These are phyloP conservation scores for Dasypogon diadema DNA, from an alignment of 2,888 invertebrate genomes.

Conservation along the genomic window DNA sequence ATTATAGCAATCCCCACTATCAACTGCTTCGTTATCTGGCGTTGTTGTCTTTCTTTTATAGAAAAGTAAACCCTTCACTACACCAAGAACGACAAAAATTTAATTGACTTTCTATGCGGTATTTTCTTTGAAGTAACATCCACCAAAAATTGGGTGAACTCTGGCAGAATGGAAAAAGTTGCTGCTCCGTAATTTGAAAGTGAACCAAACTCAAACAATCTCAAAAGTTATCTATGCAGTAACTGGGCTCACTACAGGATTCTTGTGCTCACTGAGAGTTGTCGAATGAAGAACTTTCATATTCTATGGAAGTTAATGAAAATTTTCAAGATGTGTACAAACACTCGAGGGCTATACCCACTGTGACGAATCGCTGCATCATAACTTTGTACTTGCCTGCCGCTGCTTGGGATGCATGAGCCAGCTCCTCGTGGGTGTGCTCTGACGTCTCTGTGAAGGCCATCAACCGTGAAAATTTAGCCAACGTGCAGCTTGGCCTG, in stretches of 20 bases:
- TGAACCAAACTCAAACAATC: slow-evolving; percentile 27
- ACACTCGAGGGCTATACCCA: slow-evolving; percentile 9
- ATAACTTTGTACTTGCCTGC: neutral
- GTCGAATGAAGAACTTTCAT: neutral
- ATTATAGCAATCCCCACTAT: too few species aligned
- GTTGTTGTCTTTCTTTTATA: neutral
- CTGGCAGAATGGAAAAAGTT: neutral
- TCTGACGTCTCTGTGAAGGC: neutral
- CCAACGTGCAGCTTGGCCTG: neutral
- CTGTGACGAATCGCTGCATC: neutral
- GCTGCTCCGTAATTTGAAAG: slow-evolving; percentile 1
- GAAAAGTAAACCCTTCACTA: neutral
- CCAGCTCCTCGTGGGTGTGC: slow-evolving; percentile 13
- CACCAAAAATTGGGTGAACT: neutral
- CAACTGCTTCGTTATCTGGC: too few species aligned
- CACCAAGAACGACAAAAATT: neutral
- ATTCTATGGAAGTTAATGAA: slow-evolving; percentile 34
- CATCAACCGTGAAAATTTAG: slow-evolving; percentile 41
- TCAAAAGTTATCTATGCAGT: neutral
- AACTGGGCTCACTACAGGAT: neutral
- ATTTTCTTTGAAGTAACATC: neutral
- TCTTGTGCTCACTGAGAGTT: neutral
- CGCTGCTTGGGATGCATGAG: slow-evolving; percentile 1
- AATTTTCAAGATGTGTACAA: slow-evolving; percentile 40
- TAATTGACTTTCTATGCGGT: neutral